phyloP scores from a whole-genome alignment of 2,888 invertebrate species.

The Yponomeuta evonymella region DNA sequence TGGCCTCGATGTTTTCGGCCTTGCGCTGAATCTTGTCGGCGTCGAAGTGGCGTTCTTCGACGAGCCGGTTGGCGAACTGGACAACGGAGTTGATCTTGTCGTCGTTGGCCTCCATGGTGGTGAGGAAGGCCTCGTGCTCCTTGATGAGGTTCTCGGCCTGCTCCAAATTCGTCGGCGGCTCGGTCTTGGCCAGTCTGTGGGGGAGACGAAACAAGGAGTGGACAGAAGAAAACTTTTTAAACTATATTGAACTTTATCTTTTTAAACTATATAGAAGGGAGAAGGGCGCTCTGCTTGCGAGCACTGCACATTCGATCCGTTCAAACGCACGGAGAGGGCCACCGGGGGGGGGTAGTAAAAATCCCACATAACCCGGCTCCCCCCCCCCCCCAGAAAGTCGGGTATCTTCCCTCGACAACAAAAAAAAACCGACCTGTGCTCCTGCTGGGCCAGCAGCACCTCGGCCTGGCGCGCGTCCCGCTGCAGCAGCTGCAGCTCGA shows the following conservation, averaged over 20 bases:
- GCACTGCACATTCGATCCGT: too few species aligned
- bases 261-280: too few species aligned
- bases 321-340: too few species aligned
- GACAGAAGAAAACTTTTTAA: not conserved
- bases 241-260: not conserved
- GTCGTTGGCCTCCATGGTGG: slow-evolving; percentile 99
- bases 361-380: too few species aligned
- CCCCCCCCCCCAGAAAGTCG: too few species aligned
- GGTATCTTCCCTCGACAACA: too few species aligned
- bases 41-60: slow-evolving; percentile 96
- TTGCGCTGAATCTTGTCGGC: slow-evolving; percentile 97
- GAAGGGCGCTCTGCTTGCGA: too few species aligned
- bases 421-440: slow-evolving; percentile 81
- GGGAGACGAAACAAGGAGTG: not conserved
- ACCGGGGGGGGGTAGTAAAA: too few species aligned
- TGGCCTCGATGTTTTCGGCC: slow-evolving; percentile 94
- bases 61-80: slow-evolving; percentile 92
- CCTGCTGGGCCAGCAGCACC: slow-evolving; percentile 97
- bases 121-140: slow-evolving; percentile 98
- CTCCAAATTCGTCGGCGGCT: slow-evolving; percentile 95
- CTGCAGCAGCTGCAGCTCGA: slow-evolving; percentile 96
- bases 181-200: slow-evolving; percentile 90
- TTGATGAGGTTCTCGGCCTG: slow-evolving; percentile 98
- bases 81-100: slow-evolving; percentile 98
- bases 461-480: slow-evolving; percentile 98